A percentile compares a stretch with the other conserved stretches of the same genome.
Conservation (phyloP, 1,140 invertebrate genomes). For the Danaus melanippus region DNA sequence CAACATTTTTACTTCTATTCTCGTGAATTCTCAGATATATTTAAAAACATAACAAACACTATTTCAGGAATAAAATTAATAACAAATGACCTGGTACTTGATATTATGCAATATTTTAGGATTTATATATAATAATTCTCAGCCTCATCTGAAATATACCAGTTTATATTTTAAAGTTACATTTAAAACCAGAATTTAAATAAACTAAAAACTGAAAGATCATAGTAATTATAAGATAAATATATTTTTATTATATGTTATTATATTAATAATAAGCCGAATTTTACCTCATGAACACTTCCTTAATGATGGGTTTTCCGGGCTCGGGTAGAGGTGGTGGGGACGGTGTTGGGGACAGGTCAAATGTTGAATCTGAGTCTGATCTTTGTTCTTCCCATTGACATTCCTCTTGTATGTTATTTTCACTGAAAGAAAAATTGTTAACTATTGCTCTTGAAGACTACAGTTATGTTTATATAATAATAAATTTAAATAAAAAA, state of each 20-base stretch:
- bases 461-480: too few species aligned
- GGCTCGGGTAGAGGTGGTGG: constrained; percentile 47
- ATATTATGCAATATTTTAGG: too few species aligned
- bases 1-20: too few species aligned
- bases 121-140: too few species aligned
- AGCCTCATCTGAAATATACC: too few species aligned
- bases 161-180: too few species aligned
- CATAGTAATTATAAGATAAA: neutral
- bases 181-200: too few species aligned
- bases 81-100: too few species aligned
- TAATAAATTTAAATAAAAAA: constrained; percentile 1
- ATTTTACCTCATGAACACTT: constrained; percentile 54
- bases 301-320: constrained; percentile 50
- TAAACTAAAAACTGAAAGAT: too few species aligned
- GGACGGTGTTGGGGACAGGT: constrained; percentile 47
- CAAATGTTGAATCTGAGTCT: constrained; percentile 51
- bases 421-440: constrained; percentile 28
- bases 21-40: too few species aligned
- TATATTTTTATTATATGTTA: neutral
- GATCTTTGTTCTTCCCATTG: constrained; percentile 45
- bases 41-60: too few species aligned
- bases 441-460: neutral
- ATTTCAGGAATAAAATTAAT: too few species aligned
- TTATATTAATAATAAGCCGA: constrained; percentile 4
- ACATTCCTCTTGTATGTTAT: constrained; percentile 29